Conservation (phyloP, 2,888 invertebrate species). For the Nebria salina region DNA sequence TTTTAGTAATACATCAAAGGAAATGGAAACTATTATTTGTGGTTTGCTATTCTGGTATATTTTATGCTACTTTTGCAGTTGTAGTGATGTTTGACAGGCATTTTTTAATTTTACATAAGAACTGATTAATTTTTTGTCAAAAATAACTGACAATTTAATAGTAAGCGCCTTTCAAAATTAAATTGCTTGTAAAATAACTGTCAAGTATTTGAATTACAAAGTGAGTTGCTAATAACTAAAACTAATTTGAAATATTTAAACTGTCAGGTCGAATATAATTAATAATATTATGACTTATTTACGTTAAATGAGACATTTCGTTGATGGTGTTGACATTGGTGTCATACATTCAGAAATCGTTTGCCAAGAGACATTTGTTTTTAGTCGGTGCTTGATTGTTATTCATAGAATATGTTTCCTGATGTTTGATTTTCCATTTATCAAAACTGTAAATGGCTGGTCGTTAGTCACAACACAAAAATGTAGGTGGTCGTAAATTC, state of each 20-base stretch:
- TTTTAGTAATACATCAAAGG: no score
- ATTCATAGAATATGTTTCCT: constrained; percentile 25
- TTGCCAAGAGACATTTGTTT: not conserved
- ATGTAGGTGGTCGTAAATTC: not conserved
- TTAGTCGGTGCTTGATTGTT: not conserved
- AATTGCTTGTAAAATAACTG: not conserved
- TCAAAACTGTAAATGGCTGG: constrained; percentile 17
- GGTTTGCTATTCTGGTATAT: no score
- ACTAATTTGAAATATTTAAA: not conserved
- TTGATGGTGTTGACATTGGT: not conserved
- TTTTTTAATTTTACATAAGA: no score
- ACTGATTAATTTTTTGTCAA: no score
- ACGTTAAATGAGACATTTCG: not conserved
- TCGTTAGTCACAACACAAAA: not conserved
- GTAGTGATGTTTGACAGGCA: no score
- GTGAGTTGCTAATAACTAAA: not conserved
- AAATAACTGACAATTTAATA: no score
- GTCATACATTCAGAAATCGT: not conserved
- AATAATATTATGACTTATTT: not conserved
- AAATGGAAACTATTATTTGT: no score
- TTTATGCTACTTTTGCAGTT: no score
- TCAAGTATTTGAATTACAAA: not conserved
- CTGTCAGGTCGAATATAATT: not conserved
- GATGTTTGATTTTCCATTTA: constrained; percentile 28
- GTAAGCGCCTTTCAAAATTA: no score